These are phyloP conservation scores for Latrodectus geometricus DNA, from an alignment of 1,140 invertebrate genomes.

Conservation along the genomic window DNA sequence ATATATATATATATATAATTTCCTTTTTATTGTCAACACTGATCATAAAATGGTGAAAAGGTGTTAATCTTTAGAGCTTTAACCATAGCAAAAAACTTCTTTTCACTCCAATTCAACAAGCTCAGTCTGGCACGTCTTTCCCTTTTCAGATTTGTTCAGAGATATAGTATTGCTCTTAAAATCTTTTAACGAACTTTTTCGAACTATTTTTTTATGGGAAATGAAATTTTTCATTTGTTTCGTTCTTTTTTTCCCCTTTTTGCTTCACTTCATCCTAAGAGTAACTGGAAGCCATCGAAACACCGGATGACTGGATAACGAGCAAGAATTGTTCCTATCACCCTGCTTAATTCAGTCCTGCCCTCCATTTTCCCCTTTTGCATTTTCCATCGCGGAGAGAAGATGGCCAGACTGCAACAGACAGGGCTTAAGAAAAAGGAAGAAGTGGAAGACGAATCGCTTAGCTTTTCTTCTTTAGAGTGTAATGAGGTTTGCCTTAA, in stretches of 20 bases:
- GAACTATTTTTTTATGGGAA: constrained; percentile 10
- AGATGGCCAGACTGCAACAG: constrained; percentile 9
- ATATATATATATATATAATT: no score
- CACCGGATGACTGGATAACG: constrained; percentile 50
- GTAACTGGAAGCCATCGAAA: constrained; percentile 23
- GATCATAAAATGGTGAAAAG: no score
- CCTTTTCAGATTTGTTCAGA: neutral
- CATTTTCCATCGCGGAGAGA: constrained; percentile 16
- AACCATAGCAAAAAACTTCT: neutral
- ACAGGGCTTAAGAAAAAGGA: constrained; percentile 10
- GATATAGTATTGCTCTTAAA: constrained; percentile 12
- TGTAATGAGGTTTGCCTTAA: constrained; percentile 34
- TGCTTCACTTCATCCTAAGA: constrained; percentile 5
- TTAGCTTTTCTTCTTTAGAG: constrained; percentile 25
- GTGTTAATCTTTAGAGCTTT: no score
- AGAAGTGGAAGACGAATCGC: constrained; percentile 21
- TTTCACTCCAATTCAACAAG: neutral
- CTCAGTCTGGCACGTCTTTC: neutral
- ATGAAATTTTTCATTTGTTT: neutral
- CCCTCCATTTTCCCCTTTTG: neutral
- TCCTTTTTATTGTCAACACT: no score
- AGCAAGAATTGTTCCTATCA: constrained; percentile 40
- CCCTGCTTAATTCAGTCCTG: constrained; percentile 15
- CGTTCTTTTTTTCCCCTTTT: constrained; percentile 1
- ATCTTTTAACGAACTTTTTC: constrained; percentile 36